Base-by-base conservation (phyloP, 2,113 vertebrate genomes). In the Carassius auratus region DNA sequence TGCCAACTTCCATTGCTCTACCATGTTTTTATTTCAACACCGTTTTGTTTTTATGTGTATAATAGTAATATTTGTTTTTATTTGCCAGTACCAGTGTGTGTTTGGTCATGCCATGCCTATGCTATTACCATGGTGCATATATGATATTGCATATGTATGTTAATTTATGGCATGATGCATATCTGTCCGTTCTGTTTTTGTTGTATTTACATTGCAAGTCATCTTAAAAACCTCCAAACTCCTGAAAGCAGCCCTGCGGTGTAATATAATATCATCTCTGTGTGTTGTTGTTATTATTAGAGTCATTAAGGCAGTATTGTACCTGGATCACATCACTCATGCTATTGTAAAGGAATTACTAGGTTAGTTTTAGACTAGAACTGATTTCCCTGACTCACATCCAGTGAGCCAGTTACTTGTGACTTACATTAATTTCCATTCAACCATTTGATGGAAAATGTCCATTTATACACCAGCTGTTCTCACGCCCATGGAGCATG, bases 271-370 rank as follows among this genome's bases (percentile, higher is more conserved):
- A 50, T 14, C 6, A 6, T n/a, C 13, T 48, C 33, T 38, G 42
- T 38, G 19, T 42, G 55, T 80, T 62, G 26, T 26, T 26, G 33
- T 26, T 81, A 66, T 66, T 71, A 55, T 69, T 73, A 73, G 50
- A 52, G 17, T 52, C 5, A 17, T 52, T 52, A 52, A 68, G 23
- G 62, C 23, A 1, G 62, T 81, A 52, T 68, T 68, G 45, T 66
- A 68, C 8, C 45, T 81, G 42, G 45, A 33, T 68, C 26, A 19
- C 61, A 81, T 48, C 61, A 12, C 23, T 23, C 38, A 26, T 7
- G 45, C 45, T 68, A 33, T 52, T 52, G 45, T 52, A 81, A 12
- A 50, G 62, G 23, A 48, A 33, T 81, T 50, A 81, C 36, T 81
- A 13, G 10, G 52, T 13, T 23, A 15, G 30, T 42, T 79, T 42